Base-by-base conservation (phyloP, 2,888 invertebrate genomes). In the Tetropium fuscum region DNA sequence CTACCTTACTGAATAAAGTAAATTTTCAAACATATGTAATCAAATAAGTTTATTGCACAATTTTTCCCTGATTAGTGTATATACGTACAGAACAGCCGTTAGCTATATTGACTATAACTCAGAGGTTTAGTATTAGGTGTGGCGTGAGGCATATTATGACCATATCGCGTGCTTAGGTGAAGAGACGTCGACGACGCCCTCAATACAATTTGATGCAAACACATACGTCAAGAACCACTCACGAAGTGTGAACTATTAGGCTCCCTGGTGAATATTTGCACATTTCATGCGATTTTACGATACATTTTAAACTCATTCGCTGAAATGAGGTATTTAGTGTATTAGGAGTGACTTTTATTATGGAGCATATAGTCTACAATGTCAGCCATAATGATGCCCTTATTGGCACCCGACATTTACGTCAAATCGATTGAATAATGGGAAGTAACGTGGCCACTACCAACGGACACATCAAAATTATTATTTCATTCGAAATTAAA, bases 121-220 rank as follows among this genome's bases (percentile, higher is more conserved):
- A 58, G 59, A 43, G 38, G 64, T 68, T 64, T 66, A 66, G 64
- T 66, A 61, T 59, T 59, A 72, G 73, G 73, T 72, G 73, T 69
- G 71, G 71, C 69, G 53, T 13, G 30, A 38, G 63, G 66, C 68
- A 61, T 68, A 59, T 73, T 73, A 73, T 69, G 66, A 68, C 56
- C 64, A 45, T 60, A 73, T 73, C 69, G 73, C 73, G 73, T 73
- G 73, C 63, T 63, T 38, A 38, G 16, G 25, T 41, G 22, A 19
- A 45, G 48, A 43, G 43, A 38, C 40, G 48, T 19, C 32, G 49
- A 56, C 56, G 59, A 64, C 62, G 64, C 58, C 68, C 65, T 51
- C 60, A 48, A 60, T 43, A 27, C 57, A 43, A 36, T 54, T 55
- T 49, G 53, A 45, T 36, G 48, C 15, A 18, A 45, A 49, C 54